phyloP scores from a whole-genome alignment of 2,113 vertebrate species.

The Bombycilla garrulus region DNA sequence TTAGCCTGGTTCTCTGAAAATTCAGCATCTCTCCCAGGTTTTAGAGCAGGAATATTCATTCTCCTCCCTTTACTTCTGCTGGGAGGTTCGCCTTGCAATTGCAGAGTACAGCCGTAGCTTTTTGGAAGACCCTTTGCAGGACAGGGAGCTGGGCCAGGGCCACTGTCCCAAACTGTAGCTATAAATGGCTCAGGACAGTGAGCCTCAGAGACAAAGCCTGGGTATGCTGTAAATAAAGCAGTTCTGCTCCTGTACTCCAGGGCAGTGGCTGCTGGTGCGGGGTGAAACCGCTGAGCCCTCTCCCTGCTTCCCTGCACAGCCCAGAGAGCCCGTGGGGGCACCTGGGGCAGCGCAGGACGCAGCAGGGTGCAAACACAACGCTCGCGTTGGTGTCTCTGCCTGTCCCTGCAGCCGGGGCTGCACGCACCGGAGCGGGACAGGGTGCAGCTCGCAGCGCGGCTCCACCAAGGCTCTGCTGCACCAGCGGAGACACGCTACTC shows the following conservation, averaged over 20 bases:
- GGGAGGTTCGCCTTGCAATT: background rate
- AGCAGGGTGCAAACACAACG: background rate
- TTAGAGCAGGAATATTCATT: background rate
- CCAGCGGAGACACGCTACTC: background rate
- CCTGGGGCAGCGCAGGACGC: background rate
- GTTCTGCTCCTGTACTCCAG: background rate
- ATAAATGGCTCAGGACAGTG: slow-evolving; percentile 51
- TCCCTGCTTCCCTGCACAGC: background rate
- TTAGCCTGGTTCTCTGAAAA: background rate
- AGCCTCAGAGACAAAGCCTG: slow-evolving; percentile 26
- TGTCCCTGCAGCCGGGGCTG: background rate
- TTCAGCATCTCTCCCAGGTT: background rate
- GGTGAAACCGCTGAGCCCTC: background rate
- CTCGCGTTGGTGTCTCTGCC: fast-evolving
- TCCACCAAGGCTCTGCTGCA: background rate
- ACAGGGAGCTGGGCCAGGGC: background rate
- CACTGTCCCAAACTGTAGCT: slow-evolving; percentile 4
- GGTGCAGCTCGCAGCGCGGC: fast-evolving
- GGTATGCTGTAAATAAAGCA: background rate
- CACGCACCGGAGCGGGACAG: fast-evolving
- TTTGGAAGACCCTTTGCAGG: slow-evolving; percentile 1
- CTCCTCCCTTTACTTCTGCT: background rate
- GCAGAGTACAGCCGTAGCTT: background rate
- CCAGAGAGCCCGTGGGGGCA: background rate
- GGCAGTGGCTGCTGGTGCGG: background rate